Base-by-base conservation (phyloP, 2,888 invertebrate genomes). In the Serrognathus titanus region DNA sequence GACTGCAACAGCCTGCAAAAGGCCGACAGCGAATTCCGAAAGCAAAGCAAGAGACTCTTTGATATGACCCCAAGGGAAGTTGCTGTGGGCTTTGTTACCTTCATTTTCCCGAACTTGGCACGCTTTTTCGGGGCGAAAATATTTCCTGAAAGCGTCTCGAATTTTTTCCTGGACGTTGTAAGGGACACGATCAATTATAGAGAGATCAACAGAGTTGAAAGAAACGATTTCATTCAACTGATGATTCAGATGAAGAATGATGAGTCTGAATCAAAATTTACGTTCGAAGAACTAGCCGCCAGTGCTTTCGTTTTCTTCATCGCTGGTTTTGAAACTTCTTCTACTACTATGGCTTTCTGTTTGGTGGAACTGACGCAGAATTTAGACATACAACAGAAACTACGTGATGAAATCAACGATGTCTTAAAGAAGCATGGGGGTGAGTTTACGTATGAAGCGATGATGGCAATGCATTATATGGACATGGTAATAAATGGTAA, bases 241-340 rank as follows among this genome's bases (percentile, higher is more conserved):
- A 66, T 74, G 62, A 57, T 73, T 9, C 70, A 71, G 31, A 60
- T 56, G 48, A 60, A 56, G 57, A 64, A 57, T 20, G 52, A 49
- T 8, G 53, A 39, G 0, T 24, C 40, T 6, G 10, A 13, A 4
- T 35, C 13, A 6, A 48, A 35, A n/a, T 48, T 53, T 8, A 49
- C 49, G 2, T 41, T 53, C 3, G 59, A 68, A 0, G 24, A 51
- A 20, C 59, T 78, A 24, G 53, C 67, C 0, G 69, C 77, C 0
- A 74, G 78, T 12, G 65, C 72, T 2, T 64, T 78, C 1, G 70
- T 79, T 0, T 79, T 81, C 61, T 78, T 78, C 57, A 35, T 76
- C 1, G 80, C 79, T 10, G 79, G 79, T 1, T 79, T 75, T 59
- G 79, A 79, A 56, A 80, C 80, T 0, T 77, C 78, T 0, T 75